phyloP scores from a whole-genome alignment of 2,113 vertebrate species.

The Narcine bancroftii region DNA sequence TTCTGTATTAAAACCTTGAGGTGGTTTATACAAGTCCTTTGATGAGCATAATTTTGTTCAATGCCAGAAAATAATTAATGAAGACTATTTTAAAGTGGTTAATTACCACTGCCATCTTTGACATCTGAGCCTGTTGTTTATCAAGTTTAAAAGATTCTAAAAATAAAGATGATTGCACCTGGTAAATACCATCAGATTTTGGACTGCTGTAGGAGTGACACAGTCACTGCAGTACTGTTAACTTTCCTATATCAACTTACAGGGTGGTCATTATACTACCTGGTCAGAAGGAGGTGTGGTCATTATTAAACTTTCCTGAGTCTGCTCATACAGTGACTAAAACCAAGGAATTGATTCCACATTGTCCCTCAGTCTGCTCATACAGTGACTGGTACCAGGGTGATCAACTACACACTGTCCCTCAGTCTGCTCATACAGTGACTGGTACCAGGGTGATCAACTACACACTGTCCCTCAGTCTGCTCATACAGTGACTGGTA shows the following conservation, averaged over 20 bases:
- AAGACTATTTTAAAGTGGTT: background rate
- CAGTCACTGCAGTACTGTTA: background rate
- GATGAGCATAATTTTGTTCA: too few relatives aligned
- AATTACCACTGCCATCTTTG: background rate
- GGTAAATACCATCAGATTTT: background rate
- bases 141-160: constrained; percentile 14
- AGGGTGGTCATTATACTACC: background rate
- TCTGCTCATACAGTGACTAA: background rate
- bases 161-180: background rate
- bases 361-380: background rate
- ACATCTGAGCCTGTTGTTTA: constrained; percentile 21
- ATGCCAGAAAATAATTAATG: background rate
- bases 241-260: background rate
- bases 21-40: background rate
- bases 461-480: background rate
- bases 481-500: background rate
- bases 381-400: background rate
- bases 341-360: background rate
- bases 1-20: background rate
- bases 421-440: background rate
- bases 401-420: background rate
- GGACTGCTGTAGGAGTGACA: background rate
- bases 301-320: background rate
- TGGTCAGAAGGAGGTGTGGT: background rate
- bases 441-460: background rate